Evolutionary conservation across 2,888 invertebrate species (phyloP).

Genomic region (Neoascia interrupta): DNA sequence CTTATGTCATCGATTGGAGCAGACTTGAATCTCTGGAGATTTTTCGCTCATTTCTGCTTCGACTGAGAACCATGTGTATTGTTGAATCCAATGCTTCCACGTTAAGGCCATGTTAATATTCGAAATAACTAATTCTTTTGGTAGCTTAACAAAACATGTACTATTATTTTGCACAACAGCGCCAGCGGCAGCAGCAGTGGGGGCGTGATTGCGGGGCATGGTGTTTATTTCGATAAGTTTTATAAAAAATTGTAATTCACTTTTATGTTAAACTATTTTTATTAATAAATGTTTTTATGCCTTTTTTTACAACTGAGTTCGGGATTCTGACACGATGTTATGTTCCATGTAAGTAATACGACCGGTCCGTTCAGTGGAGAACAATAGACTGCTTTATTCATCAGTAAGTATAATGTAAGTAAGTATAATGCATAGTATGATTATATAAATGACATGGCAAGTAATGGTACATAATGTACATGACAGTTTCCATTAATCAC

Average conservation of each 20-base stretch:
- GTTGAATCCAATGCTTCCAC: conserved; percentile 22
- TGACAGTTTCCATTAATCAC: too few relatives aligned
- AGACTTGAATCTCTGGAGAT: conserved; percentile 13
- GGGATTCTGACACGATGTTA: not conserved
- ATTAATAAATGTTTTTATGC: not conserved
- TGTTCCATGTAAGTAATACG: too few relatives aligned
- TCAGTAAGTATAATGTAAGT: too few relatives aligned
- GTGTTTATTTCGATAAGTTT: not conserved
- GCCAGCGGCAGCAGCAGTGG: too few relatives aligned
- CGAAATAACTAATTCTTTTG: not conserved
- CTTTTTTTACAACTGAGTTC: not conserved
- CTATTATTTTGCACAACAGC: not conserved
- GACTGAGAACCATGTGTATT: conserved; percentile 7
- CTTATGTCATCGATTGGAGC: too few relatives aligned
- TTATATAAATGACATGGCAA: too few relatives aligned
- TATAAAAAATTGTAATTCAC: not conserved
- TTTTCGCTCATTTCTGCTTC: conserved; percentile 17
- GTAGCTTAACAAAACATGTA: not conserved
- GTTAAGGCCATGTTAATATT: not conserved
- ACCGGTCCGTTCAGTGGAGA: too few relatives aligned
- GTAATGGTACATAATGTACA: too few relatives aligned
- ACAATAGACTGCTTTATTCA: too few relatives aligned
- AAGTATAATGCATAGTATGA: too few relatives aligned
- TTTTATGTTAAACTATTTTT: not conserved
- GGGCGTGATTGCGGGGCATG: too few relatives aligned